Evolutionary conservation across 2,113 vertebrate genomes (phyloP).

Genomic region (Nerophis lumbriciformis): DNA sequence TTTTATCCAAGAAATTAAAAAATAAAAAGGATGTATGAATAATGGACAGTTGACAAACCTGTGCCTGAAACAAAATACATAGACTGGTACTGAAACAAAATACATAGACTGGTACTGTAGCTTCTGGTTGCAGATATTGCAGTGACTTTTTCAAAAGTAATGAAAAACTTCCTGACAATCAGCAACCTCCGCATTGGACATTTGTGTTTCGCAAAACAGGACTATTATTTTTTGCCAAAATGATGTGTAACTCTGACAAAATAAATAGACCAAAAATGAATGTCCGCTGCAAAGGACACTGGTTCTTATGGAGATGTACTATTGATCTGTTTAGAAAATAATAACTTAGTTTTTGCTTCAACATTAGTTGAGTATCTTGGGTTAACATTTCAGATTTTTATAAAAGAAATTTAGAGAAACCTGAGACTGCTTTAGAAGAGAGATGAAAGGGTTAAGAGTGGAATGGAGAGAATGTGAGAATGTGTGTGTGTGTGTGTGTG

Average conservation of each 20-base stretch:
- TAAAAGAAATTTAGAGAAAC: constrained; percentile 7
- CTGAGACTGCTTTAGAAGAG: constrained; percentile 9
- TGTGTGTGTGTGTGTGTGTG: constrained; percentile 32
- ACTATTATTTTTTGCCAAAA: too few relatives aligned
- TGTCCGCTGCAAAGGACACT: too few relatives aligned
- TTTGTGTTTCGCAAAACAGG: too few relatives aligned
- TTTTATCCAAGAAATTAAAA: too few relatives aligned
- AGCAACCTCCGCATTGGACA: too few relatives aligned
- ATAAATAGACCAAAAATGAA: too few relatives aligned
- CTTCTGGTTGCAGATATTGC: neutral
- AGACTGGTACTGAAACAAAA: neutral
- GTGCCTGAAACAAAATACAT: neutral
- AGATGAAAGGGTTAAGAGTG: constrained; percentile 64
- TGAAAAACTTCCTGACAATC: too few relatives aligned
- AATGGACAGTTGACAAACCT: neutral
- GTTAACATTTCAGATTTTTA: constrained; percentile 8
- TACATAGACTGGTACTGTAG: neutral
- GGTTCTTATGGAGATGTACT: too few relatives aligned
- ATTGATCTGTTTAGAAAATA: neutral
- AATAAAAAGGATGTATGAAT: too few relatives aligned
- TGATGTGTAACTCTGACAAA: too few relatives aligned
- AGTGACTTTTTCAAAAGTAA: neutral
- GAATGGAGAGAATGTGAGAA: constrained; percentile 44
- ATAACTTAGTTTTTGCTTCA: neutral
- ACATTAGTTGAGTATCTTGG: neutral